Percentiles rank a stretch among this genome's conserved stretches.
phyloP scores from a whole-genome alignment of 2,797 vertebrate genomes.

The Cichlasoma orientale region DNA sequence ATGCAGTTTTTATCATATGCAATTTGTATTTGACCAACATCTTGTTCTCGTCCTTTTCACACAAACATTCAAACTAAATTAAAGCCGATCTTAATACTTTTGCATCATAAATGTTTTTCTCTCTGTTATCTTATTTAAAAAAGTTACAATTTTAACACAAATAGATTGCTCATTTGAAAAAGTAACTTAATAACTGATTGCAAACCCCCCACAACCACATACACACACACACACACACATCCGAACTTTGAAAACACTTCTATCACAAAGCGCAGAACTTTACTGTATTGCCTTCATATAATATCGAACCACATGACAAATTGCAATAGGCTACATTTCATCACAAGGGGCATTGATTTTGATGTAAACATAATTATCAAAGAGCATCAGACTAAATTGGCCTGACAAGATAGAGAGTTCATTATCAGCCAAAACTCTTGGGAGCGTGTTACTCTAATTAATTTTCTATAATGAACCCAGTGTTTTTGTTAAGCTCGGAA shows the following conservation, averaged over 20 bases:
- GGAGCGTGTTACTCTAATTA: slow-evolving; percentile 83
- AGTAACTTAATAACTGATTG: neutral
- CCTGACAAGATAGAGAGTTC: slow-evolving; percentile 81
- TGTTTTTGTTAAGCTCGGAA: slow-evolving; percentile 79
- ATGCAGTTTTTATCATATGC: too few relatives aligned
- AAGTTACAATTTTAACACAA: neutral
- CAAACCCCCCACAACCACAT: too few relatives aligned
- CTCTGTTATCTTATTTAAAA: neutral
- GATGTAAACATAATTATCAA: slow-evolving; percentile 84
- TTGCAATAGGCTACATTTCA: slow-evolving; percentile 50
- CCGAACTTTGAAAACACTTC: neutral
- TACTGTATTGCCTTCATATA: slow-evolving; percentile 9
- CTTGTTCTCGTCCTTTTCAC: neutral
- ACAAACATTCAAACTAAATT: neutral
- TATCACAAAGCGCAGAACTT: neutral
- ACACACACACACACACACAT: neutral
- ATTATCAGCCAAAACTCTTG: slow-evolving; percentile 84
- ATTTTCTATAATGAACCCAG: slow-evolving; percentile 82
- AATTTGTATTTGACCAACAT: too few relatives aligned
- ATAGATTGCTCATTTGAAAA: neutral
- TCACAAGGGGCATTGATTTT: slow-evolving; percentile 78
- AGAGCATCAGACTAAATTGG: slow-evolving; percentile 75
- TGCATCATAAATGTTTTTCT: neutral
- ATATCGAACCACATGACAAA: slow-evolving; percentile 39
- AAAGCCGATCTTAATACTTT: neutral